phyloP scores from a whole-genome alignment of 2,888 invertebrate genomes.

The Apoda limacodes region DNA sequence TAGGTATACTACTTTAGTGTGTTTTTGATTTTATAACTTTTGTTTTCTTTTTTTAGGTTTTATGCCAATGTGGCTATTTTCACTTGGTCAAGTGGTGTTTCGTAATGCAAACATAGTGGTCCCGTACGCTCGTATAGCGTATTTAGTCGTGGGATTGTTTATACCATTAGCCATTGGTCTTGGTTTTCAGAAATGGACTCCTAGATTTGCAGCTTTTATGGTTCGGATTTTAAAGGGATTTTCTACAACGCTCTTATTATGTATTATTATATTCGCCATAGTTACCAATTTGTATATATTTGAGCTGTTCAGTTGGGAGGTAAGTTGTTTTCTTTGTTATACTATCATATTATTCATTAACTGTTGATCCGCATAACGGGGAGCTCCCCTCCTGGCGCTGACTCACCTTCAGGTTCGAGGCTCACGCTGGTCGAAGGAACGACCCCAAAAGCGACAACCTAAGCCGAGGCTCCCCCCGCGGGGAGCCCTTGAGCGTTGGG shows the following conservation, averaged over 20 bases:
- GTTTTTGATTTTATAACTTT: too few relatives aligned
- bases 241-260: conserved; percentile 81
- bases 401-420: too few relatives aligned
- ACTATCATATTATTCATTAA: too few relatives aligned
- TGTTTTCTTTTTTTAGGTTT: conserved; percentile 72
- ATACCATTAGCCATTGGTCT: conserved; percentile 74
- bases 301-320: conserved; percentile 88
- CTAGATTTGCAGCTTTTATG: conserved; percentile 75
- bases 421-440: too few relatives aligned
- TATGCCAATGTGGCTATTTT: conserved; percentile 93
- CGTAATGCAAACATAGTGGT: conserved; percentile 76
- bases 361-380: too few relatives aligned
- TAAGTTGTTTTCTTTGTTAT: too few relatives aligned
- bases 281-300: conserved; percentile 92
- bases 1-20: too few relatives aligned
- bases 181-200: conserved; percentile 76
- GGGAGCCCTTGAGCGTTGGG: too few relatives aligned
- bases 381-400: too few relatives aligned
- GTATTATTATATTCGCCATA: conserved; percentile 88
- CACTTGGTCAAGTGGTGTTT: conserved; percentile 83
- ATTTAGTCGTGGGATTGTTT: conserved; percentile 79
- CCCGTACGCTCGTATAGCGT: conserved; percentile 82
- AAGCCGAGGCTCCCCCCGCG: too few relatives aligned
- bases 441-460: too few relatives aligned
- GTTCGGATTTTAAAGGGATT: conserved; percentile 87